These are phyloP conservation scores for Melanotus villosus DNA, from an alignment of 2,888 invertebrate species.

Conservation along the genomic window DNA sequence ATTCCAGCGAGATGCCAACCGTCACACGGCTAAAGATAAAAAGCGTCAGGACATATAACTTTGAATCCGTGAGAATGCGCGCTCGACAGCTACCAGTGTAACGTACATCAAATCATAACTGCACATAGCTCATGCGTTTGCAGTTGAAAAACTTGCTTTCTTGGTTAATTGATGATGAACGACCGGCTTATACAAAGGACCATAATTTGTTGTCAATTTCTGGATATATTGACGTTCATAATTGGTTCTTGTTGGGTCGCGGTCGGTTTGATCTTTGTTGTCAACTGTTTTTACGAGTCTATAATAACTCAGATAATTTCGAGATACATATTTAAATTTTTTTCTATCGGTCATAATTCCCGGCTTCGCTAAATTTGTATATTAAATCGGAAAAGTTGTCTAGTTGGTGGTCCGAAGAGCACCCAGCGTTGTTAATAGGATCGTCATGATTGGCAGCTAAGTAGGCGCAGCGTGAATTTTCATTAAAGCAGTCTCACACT, in stretches of 20 bases:
- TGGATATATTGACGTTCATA: constrained; percentile 68
- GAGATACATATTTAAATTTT: constrained; percentile 5
- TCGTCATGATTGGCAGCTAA: not conserved
- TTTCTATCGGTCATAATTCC: not conserved
- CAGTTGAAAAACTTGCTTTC: constrained; percentile 60
- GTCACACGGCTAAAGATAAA: constrained; percentile 46
- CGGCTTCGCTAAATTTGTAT: constrained; percentile 1
- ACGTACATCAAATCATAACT: constrained; percentile 57
- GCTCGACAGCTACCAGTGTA: constrained; percentile 56
- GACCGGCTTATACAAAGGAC: constrained; percentile 68
- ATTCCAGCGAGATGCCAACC: constrained; percentile 49
- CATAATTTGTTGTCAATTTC: constrained; percentile 70
- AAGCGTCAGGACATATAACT: constrained; percentile 49
- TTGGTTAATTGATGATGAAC: constrained; percentile 68
- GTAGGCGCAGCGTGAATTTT: not conserved
- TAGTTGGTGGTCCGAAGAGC: not conserved
- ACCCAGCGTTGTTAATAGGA: not conserved
- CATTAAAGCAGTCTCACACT: not conserved
- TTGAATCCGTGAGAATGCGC: constrained; percentile 53
- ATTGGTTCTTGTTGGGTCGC: constrained; percentile 61
- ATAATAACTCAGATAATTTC: constrained; percentile 27
- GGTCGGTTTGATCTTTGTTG: constrained; percentile 54
- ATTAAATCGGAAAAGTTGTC: not conserved
- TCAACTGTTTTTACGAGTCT: constrained; percentile 36
- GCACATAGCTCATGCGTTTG: constrained; percentile 51